Evolutionary conservation across 2,797 vertebrate species (phyloP), one percentile per base, ranked within the genome.

Genomic region (Echiichthys vipera): DNA sequence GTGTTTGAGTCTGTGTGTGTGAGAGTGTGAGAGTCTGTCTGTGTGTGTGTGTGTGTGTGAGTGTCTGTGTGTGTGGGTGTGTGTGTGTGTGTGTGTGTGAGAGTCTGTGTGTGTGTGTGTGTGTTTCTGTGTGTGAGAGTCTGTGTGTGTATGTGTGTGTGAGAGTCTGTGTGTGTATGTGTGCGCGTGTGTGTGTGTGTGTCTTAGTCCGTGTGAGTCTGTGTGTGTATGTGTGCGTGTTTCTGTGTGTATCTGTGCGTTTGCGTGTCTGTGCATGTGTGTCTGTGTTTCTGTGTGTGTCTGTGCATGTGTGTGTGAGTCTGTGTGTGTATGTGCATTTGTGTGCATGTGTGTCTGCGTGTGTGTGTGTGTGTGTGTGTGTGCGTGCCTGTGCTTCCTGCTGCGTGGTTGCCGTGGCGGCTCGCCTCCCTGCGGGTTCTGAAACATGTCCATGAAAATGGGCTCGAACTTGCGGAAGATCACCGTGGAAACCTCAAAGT

Each of bases 381-480:
- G 43, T 7, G 13, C 62, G 8, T 67, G 95, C 98, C 98, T 95
- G 81, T 99, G 97, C 18, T 99, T 99, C 74, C 97, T 95, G 94
- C 97, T 97, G 84, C 97, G 94, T 13, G 96, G 95, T 0, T 92
- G 94, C 27, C 96, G 95, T 4, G 94, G 94, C 10, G 89, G 92
- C 61, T 98, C 97, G 46, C 95, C 95, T 55, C 96, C 96, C 22
- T 94, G 95, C 3, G 96, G 96, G 81, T 96, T 95, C 91, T 96
- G 96, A 92, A 99, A 99, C 91, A 99, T 88, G 92, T 96, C 94
- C 94, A 96, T 94, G 93, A 99, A 99, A 73, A 99, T 99, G 18
- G 97, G 97, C 72, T 98, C 95, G 65, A 98, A 99, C 90, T 99
- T 99, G 73, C 96, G 96, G 88, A 99, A 99, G 68, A 99, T 99